Conservation (phyloP, 2,797 vertebrate species). For the Fundulus diaphanus region DNA sequence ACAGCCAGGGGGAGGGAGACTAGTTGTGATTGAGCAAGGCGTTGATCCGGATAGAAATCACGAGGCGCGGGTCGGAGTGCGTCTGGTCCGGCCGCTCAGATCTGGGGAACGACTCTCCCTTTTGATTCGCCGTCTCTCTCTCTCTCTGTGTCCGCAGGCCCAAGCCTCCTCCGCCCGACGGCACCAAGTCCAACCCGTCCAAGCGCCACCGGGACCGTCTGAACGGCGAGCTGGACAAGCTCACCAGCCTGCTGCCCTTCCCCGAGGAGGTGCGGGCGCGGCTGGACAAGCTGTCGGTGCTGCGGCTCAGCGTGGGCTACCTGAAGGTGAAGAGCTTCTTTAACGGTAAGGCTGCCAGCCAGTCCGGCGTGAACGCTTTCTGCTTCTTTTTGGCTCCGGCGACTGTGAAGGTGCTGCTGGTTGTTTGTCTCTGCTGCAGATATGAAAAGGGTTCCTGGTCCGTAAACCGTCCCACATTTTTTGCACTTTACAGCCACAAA, state of each 20-base stretch:
- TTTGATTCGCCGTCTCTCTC: too few species aligned
- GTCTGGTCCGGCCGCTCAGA: neutral
- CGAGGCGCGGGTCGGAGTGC: too few species aligned
- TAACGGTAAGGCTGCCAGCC: too few species aligned
- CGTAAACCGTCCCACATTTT: too few species aligned
- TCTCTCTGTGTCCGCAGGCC: conserved; percentile 60
- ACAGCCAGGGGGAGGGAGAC: neutral
- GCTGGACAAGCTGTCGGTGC: conserved; percentile 87
- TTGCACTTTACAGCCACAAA: too few species aligned
- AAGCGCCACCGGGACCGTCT: conserved; percentile 85
- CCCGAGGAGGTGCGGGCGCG: conserved; percentile 78
- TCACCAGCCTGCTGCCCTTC: conserved; percentile 86
- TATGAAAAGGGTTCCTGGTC: too few species aligned
- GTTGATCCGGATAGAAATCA: too few species aligned
- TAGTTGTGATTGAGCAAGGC: neutral
- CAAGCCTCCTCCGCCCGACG: conserved; percentile 74
- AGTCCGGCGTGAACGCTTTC: too few species aligned
- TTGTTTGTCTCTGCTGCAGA: too few species aligned
- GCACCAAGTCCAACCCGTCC: conserved; percentile 86
- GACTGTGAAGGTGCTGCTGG: too few species aligned
- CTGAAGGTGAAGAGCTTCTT: conserved; percentile 88
- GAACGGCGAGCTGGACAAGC: conserved; percentile 84
- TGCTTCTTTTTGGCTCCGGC: too few species aligned
- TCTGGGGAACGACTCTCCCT: neutral
- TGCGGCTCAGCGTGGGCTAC: conserved; percentile 86